Evolutionary conservation across 2,113 vertebrate genomes (phyloP).

Genomic region (Varanus komodoensis): DNA sequence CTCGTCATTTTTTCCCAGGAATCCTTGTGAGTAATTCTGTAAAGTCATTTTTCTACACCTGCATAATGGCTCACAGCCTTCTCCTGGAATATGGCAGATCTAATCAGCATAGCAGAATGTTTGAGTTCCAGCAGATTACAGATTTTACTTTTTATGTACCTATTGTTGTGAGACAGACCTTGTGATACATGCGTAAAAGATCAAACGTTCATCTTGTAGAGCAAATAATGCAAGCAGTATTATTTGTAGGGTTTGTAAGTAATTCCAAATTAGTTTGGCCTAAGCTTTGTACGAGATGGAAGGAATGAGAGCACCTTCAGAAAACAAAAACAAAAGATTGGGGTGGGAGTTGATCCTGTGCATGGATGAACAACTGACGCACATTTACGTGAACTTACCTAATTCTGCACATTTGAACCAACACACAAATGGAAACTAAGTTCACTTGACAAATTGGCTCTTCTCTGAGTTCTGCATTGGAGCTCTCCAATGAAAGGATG

Average conservation of each 20-base stretch:
- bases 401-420: too few species aligned
- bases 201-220: neutral
- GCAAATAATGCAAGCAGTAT: neutral
- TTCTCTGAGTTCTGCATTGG: too few species aligned
- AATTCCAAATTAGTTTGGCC: neutral
- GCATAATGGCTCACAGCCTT: conserved; percentile 73
- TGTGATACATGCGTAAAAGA: neutral
- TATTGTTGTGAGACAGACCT: neutral
- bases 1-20: conserved; percentile 45
- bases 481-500: too few species aligned
- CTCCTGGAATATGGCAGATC: conserved; percentile 62
- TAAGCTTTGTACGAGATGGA: neutral
- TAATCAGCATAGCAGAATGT: conserved; percentile 8
- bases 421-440: too few species aligned
- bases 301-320: neutral
- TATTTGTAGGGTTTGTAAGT: neutral
- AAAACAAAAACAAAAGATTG: neutral
- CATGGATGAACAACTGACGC: neutral
- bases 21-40: conserved; percentile 11
- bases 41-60: neutral
- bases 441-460: too few species aligned
- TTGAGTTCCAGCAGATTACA: neutral
- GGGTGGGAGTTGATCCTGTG: neutral
- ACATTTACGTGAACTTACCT: neutral
- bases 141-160: neutral